These are phyloP conservation scores for Pantherophis alleghaniensis DNA, from an alignment of 2,797 vertebrate genomes.

Conservation along the genomic window DNA sequence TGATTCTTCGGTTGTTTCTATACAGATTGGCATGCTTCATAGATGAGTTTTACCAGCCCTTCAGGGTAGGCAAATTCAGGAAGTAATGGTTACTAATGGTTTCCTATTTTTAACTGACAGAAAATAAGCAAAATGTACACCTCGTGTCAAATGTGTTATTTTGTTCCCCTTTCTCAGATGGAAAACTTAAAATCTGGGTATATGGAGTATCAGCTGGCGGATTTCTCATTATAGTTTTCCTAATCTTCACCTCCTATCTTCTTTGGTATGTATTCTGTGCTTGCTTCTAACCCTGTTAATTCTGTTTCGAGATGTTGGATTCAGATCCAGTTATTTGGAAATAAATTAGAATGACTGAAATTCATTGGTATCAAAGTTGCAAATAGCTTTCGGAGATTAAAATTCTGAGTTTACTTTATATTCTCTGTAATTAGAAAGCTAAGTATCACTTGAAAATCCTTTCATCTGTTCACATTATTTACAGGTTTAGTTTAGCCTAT, in stretches of 20 bases:
- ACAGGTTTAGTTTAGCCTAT: neutral
- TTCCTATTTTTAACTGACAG: neutral
- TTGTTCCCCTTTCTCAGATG: constrained; percentile 82
- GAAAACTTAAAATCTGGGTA: constrained; percentile 94
- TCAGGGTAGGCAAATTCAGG: neutral
- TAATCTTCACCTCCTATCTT: constrained; percentile 89
- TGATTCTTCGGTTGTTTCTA: neutral
- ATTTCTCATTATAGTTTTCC: constrained; percentile 88
- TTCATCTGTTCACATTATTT: neutral
- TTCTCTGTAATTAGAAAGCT: neutral
- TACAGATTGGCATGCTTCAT: neutral
- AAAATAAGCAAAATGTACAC: constrained; percentile 20
- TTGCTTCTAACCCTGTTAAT: neutral
- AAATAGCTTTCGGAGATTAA: neutral
- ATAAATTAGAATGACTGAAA: neutral
- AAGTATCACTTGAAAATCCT: neutral
- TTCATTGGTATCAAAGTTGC: neutral
- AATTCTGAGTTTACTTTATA: neutral
- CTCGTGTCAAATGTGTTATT: constrained; percentile 11
- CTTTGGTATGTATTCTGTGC: constrained; percentile 84
- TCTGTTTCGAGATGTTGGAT: neutral
- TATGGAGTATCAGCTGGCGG: constrained; percentile 90
- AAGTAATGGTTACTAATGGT: neutral
- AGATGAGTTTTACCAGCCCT: neutral
- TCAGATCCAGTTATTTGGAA: neutral